Conservation (phyloP, 2,113 vertebrate species). For the Colistium nudipinnis region DNA sequence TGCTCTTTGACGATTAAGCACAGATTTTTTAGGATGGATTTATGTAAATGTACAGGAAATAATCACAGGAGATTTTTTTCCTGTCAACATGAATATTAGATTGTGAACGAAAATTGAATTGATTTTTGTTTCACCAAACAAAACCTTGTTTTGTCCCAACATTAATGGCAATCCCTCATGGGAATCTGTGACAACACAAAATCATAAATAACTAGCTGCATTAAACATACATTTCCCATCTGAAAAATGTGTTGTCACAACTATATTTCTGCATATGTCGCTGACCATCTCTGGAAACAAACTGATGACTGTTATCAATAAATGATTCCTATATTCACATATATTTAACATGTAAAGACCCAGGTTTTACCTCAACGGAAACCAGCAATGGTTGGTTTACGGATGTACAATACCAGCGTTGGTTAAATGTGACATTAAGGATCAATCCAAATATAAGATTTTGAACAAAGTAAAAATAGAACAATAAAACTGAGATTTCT, state of each 20-base stretch:
- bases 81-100: slow-evolving; percentile 9
- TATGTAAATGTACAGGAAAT: slow-evolving; percentile 28
- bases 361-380: not conserved
- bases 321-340: slow-evolving; percentile 26
- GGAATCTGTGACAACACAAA: not conserved
- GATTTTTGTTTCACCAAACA: slow-evolving; percentile 5
- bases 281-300: not conserved
- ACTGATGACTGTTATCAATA: not conserved
- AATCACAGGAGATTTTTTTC: slow-evolving; percentile 9
- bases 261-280: slow-evolving; percentile 1
- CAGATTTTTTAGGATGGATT: slow-evolving; percentile 15
- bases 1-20: slow-evolving; percentile 20
- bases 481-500: slow-evolving; percentile 26
- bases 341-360: slow-evolving; percentile 19
- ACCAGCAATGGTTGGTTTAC: not conserved
- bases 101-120: slow-evolving; percentile 6
- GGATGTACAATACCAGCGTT: not conserved
- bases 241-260: not conserved
- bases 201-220: not conserved
- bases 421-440: slow-evolving; percentile 5
- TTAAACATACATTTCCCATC: slow-evolving; percentile 8
- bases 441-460: slow-evolving; percentile 12
- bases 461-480: slow-evolving; percentile 11
- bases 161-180: not conserved
- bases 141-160: not conserved